These are phyloP conservation scores for Rana temporaria DNA, from an alignment of 2,113 vertebrate species.

Conservation along the genomic window DNA sequence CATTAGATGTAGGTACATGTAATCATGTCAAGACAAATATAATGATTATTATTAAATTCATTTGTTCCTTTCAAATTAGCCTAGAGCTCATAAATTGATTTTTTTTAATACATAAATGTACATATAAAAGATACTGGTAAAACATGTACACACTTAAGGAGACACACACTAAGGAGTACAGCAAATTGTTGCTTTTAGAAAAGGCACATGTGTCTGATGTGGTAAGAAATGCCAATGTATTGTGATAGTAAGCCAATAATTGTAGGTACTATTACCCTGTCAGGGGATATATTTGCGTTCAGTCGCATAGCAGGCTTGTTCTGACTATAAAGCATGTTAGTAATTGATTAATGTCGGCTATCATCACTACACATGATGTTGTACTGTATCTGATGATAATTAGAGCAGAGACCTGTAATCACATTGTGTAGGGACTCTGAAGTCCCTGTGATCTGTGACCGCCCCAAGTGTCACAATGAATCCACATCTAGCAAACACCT, in stretches of 20 bases:
- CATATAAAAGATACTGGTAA: too few relatives aligned
- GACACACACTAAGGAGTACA: too few relatives aligned
- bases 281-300: not conserved
- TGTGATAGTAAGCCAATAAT: not conserved
- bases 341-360: not conserved
- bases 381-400: not conserved
- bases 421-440: not conserved
- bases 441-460: constrained; percentile 15
- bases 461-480: constrained; percentile 35
- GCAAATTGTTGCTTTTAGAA: too few relatives aligned
- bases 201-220: too few relatives aligned
- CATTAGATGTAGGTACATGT: too few relatives aligned
- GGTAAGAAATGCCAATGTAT: not conserved
- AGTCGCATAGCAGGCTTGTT: not conserved
- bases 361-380: not conserved
- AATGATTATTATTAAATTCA: too few relatives aligned
- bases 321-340: not conserved
- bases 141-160: too few relatives aligned
- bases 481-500: constrained; percentile 47
- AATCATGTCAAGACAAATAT: too few relatives aligned
- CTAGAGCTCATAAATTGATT: too few relatives aligned
- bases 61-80: too few relatives aligned
- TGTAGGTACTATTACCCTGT: not conserved
- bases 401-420: not conserved
- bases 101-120: too few relatives aligned